phyloP scores from a whole-genome alignment of 2,888 invertebrate species.

The Tiliacea aurago region DNA sequence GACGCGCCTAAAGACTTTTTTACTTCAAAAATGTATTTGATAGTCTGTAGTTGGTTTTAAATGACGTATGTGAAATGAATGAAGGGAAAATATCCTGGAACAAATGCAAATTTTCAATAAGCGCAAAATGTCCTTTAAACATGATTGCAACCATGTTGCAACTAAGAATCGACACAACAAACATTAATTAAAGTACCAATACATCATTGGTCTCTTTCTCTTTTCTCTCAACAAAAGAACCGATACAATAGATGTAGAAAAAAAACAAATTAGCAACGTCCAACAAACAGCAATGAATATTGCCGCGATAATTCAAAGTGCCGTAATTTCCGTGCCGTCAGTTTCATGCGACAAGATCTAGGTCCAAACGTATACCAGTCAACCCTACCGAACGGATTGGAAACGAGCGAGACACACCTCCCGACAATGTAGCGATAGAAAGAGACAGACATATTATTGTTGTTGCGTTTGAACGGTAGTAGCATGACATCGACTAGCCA shows the following conservation, averaged over 20 bases:
- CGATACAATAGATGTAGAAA: constrained; percentile 33
- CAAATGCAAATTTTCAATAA: no score
- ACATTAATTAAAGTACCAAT: constrained; percentile 39
- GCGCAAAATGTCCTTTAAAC: background rate
- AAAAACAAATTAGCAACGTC: constrained; percentile 59
- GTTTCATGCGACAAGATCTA: constrained; percentile 70
- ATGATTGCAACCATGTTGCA: background rate
- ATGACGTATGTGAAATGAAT: background rate
- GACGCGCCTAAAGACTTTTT: no score
- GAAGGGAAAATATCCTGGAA: background rate
- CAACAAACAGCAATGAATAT: constrained; percentile 71
- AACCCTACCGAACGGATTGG: constrained; percentile 51
- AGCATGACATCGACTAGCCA: constrained; percentile 65
- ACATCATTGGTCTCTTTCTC: constrained; percentile 18
- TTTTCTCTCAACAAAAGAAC: constrained; percentile 38
- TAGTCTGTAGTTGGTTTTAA: background rate
- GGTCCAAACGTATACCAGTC: constrained; percentile 64
- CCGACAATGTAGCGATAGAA: constrained; percentile 34
- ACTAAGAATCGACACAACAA: constrained; percentile 9
- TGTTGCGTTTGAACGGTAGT: constrained; percentile 52
- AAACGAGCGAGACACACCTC: constrained; percentile 41
- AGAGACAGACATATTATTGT: constrained; percentile 54
- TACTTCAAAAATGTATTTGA: background rate
- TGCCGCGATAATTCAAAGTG: constrained; percentile 70
- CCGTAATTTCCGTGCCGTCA: constrained; percentile 75